A percentile compares a stretch with the other conserved stretches of the same genome.
Conservation (phyloP, 2,113 vertebrate genomes). For the Eulemur rufifrons region DNA sequence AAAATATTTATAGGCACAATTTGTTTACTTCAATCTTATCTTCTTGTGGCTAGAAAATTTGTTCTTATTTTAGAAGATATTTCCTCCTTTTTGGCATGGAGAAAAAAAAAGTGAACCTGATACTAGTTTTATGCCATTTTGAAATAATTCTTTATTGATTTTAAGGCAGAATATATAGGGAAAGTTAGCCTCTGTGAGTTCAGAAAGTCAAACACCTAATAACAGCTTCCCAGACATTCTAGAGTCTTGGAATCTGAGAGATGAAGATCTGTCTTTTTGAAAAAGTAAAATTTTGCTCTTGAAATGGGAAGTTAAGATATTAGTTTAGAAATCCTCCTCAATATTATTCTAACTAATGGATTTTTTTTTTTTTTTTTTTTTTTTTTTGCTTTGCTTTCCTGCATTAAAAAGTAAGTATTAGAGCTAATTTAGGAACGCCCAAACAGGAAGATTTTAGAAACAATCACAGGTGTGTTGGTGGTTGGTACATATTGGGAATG, state of each 20-base stretch:
- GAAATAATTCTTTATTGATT: not conserved
- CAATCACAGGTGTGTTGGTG: not conserved
- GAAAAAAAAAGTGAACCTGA: not conserved
- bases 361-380: not conserved
- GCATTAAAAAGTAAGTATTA: not conserved
- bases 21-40: not conserved
- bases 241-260: not conserved
- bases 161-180: not conserved
- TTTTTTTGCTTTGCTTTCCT: not conserved
- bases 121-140: not conserved
- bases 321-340: not conserved
- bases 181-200: not conserved
- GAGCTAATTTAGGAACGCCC: no score
- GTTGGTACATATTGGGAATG: fast-evolving
- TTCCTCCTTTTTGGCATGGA: not conserved
- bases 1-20: not conserved
- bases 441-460: not conserved
- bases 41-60: not conserved
- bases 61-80: not conserved
- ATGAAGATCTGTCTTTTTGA: not conserved
- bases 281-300: not conserved
- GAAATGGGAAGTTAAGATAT: not conserved
- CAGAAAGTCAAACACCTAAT: not conserved
- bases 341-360: not conserved
- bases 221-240: not conserved